Evolutionary conservation across 2,113 vertebrate genomes (phyloP).

Genomic region (Oncorhynchus mykiss): DNA sequence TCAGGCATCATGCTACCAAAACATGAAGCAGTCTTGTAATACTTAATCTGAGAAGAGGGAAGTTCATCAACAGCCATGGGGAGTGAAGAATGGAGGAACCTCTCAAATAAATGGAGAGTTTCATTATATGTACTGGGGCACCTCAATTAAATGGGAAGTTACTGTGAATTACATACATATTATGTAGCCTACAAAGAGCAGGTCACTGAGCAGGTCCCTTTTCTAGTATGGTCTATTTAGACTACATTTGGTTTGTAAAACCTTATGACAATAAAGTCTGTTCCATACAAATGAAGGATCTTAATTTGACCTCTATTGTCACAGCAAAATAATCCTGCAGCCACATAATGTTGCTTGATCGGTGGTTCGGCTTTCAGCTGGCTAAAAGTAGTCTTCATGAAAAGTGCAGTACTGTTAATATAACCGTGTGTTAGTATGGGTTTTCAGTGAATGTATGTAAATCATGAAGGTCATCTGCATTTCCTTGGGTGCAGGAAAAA

Average conservation of each 20-base stretch:
- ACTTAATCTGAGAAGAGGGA: conserved; percentile 46
- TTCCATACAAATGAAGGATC: too few relatives aligned
- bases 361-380: too few relatives aligned
- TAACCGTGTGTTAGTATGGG: too few relatives aligned
- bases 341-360: too few relatives aligned
- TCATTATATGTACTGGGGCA: too few relatives aligned
- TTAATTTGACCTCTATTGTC: too few relatives aligned
- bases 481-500: too few relatives aligned
- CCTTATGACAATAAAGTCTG: neutral
- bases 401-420: too few relatives aligned
- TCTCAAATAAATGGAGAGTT: neutral
- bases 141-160: neutral
- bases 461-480: too few relatives aligned
- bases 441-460: too few relatives aligned
- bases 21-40: conserved; percentile 6
- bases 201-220: neutral
- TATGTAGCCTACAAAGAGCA: neutral
- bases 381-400: too few relatives aligned
- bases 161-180: neutral
- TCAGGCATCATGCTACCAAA: conserved; percentile 21
- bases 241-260: neutral
- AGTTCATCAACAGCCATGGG: conserved; percentile 22
- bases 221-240: neutral
- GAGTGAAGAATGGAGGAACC: conserved; percentile 1
- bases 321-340: too few relatives aligned